Conservation (phyloP, 2,888 invertebrate species). For the Branchipolynoe longqiensis region DNA sequence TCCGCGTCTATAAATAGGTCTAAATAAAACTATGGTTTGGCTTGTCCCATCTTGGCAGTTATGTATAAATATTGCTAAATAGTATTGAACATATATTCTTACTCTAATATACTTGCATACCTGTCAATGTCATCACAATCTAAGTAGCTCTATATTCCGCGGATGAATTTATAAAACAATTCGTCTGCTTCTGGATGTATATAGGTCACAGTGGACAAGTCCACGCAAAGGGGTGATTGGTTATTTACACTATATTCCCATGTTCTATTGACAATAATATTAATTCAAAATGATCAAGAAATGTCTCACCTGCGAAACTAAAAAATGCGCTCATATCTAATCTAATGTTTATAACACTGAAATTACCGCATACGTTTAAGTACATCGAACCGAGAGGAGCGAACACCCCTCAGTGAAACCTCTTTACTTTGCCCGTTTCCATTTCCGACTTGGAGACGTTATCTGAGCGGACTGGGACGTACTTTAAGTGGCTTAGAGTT, state of each 20-base stretch:
- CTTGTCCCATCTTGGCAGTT: background rate
- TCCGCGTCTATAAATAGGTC: background rate
- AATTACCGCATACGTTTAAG: no score
- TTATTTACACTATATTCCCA: background rate
- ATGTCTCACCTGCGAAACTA: no score
- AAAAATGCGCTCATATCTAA: no score
- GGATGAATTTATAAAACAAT: background rate
- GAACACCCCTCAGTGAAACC: no score
- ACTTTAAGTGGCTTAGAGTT: no score
- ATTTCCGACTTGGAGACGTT: no score
- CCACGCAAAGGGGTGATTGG: background rate
- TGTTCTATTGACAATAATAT: background rate
- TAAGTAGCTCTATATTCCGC: background rate
- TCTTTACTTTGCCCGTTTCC: no score
- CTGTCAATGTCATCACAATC: background rate
- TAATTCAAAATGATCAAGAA: background rate
- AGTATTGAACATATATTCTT: background rate
- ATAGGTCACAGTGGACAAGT: slow-evolving; percentile 12
- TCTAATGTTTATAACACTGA: no score
- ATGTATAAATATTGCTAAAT: background rate
- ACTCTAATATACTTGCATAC: background rate
- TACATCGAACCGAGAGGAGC: no score
- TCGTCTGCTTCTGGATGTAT: background rate
- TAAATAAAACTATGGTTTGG: background rate
- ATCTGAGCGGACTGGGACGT: no score